Base-by-base conservation (phyloP, 2,113 vertebrate genomes). In the Mus spicilegus region DNA sequence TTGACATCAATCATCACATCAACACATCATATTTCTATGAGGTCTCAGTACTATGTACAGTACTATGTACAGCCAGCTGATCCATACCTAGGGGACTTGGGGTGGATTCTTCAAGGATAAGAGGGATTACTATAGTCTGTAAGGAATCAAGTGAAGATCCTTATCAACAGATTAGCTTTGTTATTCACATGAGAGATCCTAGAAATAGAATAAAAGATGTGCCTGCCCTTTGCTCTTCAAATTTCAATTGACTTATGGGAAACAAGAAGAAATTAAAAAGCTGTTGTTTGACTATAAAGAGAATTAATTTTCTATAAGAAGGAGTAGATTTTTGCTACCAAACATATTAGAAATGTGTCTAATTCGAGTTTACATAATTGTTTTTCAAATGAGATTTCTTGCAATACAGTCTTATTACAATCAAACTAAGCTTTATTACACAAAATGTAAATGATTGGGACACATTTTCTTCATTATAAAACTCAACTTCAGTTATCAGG, bases 401-500 rank as follows among this genome's bases (percentile, higher is more conserved):
- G 56, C 3, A 93, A 75, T 12, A 81, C 1, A 81, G 51, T 92
- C 17, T 90, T 26, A 73, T 93, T 61, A 28, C 65, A 93, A 7
- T 67, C 84, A 95, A 85, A 94, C 22, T 46, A 67, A 91, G 19
- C 28, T n/a, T 3, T 91, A 24, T 69, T 82, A 49, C 73, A 39
- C 12, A 88, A 88, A 96, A 69, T 76, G 26, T 51, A 90, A 85
- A 69, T 42, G 61, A 46, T 20, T 58, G 28, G 88, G 49, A 61
- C 7, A 85, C 16, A 22, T 26, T 49, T 8, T 75, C 69, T 92
- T 70, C 22, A n/a, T 51, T 65, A 87, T 77, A 87, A 76, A 85
- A 93, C 17, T 54, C 46, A 95, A 91, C 26, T 86, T 93, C n/a
- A 49, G n/a, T 85, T 67, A 72, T 92, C 22, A 77, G 87, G 87